Conservation (phyloP, 2,797 vertebrate species). For the Malurus leucopterus region DNA sequence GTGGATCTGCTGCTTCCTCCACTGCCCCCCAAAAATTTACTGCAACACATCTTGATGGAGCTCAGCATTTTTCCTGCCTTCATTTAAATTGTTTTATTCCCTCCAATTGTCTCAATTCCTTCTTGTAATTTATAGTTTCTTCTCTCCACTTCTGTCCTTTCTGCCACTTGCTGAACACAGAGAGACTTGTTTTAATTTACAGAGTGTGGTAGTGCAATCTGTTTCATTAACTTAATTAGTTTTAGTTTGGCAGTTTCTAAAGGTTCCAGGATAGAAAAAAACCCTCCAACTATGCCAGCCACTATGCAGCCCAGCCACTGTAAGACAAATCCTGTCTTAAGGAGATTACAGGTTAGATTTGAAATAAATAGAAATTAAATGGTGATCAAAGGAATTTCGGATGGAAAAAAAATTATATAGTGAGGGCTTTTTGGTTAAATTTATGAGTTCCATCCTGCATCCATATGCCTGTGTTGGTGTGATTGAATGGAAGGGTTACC, state of each 20-base stretch:
- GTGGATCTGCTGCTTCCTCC: not conserved
- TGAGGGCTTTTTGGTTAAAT: not conserved
- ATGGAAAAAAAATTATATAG: not conserved
- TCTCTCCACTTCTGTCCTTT: not conserved
- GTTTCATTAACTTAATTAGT: constrained; percentile 16
- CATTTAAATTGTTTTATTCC: not conserved
- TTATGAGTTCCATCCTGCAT: not conserved
- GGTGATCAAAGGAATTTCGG: not conserved
- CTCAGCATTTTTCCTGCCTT: not conserved
- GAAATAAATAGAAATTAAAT: constrained; percentile 30
- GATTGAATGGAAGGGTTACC: not conserved
- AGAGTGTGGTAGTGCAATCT: not conserved
- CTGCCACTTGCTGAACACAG: not conserved
- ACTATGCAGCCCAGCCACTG: not conserved
- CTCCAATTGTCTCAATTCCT: not conserved
- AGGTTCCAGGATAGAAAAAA: not conserved
- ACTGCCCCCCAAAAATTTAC: not conserved
- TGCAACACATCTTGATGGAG: not conserved
- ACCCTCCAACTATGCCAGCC: not conserved
- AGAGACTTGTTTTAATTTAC: not conserved
- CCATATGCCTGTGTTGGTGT: not conserved
- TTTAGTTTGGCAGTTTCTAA: constrained; percentile 23
- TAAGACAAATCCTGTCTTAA: not conserved
- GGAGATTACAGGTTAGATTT: not conserved
- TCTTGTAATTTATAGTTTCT: not conserved